Evolutionary conservation across 2,797 vertebrate genomes (phyloP).

Genomic region (Micrastur ruficollis): DNA sequence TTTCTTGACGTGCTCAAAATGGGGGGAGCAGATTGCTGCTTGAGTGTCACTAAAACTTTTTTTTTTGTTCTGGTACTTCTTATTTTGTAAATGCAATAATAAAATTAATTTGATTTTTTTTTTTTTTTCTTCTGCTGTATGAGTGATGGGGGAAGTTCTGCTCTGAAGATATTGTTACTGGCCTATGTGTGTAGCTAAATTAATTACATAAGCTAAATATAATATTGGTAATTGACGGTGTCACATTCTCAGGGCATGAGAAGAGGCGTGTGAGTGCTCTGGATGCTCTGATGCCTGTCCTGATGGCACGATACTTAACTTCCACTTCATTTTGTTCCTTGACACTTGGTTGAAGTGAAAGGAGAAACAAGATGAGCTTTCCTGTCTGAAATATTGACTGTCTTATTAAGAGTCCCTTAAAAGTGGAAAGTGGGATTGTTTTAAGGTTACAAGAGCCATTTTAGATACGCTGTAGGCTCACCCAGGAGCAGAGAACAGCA

Average conservation of each 20-base stretch:
- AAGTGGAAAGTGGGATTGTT: slow-evolving; percentile 9
- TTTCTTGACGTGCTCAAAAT: neutral
- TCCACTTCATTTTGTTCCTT: neutral
- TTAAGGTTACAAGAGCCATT: neutral
- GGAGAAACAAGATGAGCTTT: neutral
- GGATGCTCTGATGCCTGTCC: neutral
- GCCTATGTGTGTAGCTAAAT: neutral
- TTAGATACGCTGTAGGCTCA: neutral
- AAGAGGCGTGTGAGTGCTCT: neutral
- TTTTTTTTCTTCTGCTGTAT: neutral
- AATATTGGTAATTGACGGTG: neutral
- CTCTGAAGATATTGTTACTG: neutral
- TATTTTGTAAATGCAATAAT: neutral
- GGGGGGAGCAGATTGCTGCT: neutral
- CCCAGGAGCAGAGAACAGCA: neutral
- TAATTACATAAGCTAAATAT: neutral
- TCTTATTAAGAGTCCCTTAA: neutral
- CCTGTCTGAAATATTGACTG: slow-evolving; percentile 13
- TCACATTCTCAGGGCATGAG: neutral
- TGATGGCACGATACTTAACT: neutral
- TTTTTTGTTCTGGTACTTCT: neutral
- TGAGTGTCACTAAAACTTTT: neutral
- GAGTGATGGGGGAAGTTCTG: neutral
- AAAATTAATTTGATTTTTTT: neutral
- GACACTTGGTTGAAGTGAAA: slow-evolving; percentile 19